Evolutionary conservation across 2,797 vertebrate species (phyloP).

Genomic region (Sparus aurata): DNA sequence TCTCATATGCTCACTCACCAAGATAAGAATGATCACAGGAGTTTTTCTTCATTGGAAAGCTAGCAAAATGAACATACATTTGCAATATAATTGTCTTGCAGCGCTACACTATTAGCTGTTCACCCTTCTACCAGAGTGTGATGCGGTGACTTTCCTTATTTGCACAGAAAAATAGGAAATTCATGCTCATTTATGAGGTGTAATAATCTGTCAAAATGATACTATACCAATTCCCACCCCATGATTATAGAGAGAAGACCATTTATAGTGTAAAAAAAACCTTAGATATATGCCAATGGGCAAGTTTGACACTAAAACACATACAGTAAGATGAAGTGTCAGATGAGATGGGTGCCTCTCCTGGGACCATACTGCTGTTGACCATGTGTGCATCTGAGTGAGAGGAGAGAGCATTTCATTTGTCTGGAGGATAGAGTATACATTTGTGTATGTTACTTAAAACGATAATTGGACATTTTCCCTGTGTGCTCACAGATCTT

Average conservation of each 20-base stretch:
- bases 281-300: conserved; percentile 31
- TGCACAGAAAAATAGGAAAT: conserved; percentile 28
- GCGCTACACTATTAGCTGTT: neutral
- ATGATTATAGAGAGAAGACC: conserved; percentile 48
- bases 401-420: conserved; percentile 8
- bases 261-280: conserved; percentile 61
- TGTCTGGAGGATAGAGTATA: conserved; percentile 10
- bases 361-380: conserved; percentile 8
- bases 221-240: conserved; percentile 53
- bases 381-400: neutral
- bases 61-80: neutral
- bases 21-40: neutral
- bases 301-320: conserved; percentile 18
- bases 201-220: conserved; percentile 58
- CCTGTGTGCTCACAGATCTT: conserved; percentile 74
- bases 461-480: conserved; percentile 15
- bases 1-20: neutral
- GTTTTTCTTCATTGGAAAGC: neutral
- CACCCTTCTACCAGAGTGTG: conserved; percentile 1
- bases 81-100: neutral
- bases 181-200: conserved; percentile 51
- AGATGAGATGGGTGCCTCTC: conserved; percentile 45
- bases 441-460: conserved; percentile 1
- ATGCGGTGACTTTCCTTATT: conserved; percentile 24
- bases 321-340: conserved; percentile 41